Evolutionary conservation across 2,113 vertebrate genomes (phyloP).

Genomic region (Paralichthys olivaceus): DNA sequence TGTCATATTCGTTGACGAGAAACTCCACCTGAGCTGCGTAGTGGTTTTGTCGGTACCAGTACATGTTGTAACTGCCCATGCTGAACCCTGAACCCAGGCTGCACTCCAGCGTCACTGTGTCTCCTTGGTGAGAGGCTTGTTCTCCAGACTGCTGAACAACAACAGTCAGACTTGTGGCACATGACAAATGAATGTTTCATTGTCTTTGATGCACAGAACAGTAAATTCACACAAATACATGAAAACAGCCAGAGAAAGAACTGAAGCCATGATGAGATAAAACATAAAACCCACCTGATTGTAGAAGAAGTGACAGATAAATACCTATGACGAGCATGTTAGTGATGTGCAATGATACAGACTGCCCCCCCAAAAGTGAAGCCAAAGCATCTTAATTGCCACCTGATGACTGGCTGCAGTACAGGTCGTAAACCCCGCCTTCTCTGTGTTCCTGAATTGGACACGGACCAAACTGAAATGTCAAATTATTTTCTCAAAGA

Average conservation of each 20-base stretch:
- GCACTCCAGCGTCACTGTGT: constrained; percentile 51
- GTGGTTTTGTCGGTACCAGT: constrained; percentile 68
- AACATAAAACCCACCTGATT: constrained; percentile 41
- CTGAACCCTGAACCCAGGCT: constrained; percentile 42
- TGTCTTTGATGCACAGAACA: too few species aligned
- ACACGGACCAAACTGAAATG: too few species aligned
- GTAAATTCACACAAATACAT: neutral
- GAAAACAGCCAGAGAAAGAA: neutral
- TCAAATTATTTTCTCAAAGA: too few species aligned
- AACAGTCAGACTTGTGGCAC: constrained; percentile 49
- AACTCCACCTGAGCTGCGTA: constrained; percentile 34
- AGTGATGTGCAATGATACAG: neutral
- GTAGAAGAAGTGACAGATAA: constrained; percentile 19
- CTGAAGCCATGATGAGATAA: neutral
- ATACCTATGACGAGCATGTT: constrained; percentile 41
- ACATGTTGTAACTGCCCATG: constrained; percentile 73
- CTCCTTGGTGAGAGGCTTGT: neutral
- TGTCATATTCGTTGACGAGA: constrained; percentile 54
- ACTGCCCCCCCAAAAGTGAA: too few species aligned
- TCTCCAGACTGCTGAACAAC: constrained; percentile 60
- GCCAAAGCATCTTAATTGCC: too few species aligned
- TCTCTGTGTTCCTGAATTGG: too few species aligned
- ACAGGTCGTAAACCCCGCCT: neutral
- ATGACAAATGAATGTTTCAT: neutral
- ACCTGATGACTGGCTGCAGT: neutral